Base-by-base conservation (phyloP, 1,140 invertebrate genomes). In the Anastrepha ludens region DNA sequence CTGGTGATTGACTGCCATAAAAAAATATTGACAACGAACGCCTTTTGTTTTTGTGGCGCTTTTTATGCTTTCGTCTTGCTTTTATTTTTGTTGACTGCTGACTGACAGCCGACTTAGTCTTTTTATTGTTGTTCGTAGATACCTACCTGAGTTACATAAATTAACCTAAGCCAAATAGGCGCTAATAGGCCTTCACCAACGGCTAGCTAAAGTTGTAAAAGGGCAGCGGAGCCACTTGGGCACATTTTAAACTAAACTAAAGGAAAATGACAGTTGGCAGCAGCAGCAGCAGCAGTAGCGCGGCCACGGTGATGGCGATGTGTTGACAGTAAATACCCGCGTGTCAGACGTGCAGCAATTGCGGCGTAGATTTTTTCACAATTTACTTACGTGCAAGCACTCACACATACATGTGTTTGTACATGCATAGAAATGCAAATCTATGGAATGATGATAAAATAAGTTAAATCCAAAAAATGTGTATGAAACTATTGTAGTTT, bases 251-350 rank as follows among this genome's bases (percentile, higher is more conserved):
- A 74, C 39, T 17, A 74, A 74, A 29, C 29, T 29, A 29, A 74
- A 17, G 44, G 3, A 17, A 55, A 74, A 11, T 74, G 70, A 74
- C 44, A 74, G 70, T 74, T 74, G 70, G 70, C 44, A 74, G 70
- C 70, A 74, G 17, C 41, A 39, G 39, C 8, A 3, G 11, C n/a
- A n/a, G n/a, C n/a, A n/a, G n/a, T n/a, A n/a, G n/a, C n/a, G n/a
- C 6, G 13, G 65, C 13, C 3, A 13, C 39, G 65, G 11, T 74
- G 41, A 44, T 74, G 41, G 44, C 44, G 70, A 17, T 74, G 70
- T 74, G 70, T 74, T 74, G 70, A 74, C 70, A 50, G 70, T 74
- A 74, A 74, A 74, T 74, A 74, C 17, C 39, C 70, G 70, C 39
- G 15, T 74, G 13, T 67, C 0, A 39, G 11, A 41, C 64, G 29